Base-by-base conservation (phyloP, 2,888 invertebrate species). In the Alcis repandata region DNA sequence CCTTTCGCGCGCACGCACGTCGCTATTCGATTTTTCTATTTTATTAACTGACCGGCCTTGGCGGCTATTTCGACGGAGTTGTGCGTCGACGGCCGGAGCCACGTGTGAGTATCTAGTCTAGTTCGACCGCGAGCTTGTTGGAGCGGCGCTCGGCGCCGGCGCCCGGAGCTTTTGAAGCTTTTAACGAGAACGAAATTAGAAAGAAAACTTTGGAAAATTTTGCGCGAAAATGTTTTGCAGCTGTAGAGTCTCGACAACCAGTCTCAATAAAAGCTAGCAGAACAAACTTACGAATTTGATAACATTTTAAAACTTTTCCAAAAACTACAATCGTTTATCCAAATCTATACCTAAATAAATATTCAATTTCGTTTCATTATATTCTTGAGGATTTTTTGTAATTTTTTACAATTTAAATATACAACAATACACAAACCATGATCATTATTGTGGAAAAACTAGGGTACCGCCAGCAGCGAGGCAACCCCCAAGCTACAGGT, bases 1-100 rank as follows among this genome's bases (percentile, higher is more conserved):
- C 70, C 56, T 54, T 70, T 68, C 63, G 63, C 62, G 60, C 71
- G 74, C 53, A 72, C 72, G 71, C 63, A 61, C 49, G 15, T 32
- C 63, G 56, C 66, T 65, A 67, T 68, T 66, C 57, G 58, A 49
- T 65, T 72, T 73, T 72, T 68, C 59, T 60, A 69, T 68, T 72
- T 73, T 72, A 78, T 75, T 79, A 82, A 80, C 80, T 69, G 66
- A 59, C 41, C 76, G 84, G 73, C 88, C 87, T 89, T 87, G 85
- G 75, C 79, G 41, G 84, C 83, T 87, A 87, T 88, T 88, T 88
- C 71, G 77, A 86, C 82, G 76, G 74, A 74, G 77, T 73, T 73
- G 75, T 67, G 72, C 74, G 66, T 68, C 67, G 69, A 69, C 63
- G 69, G 70, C 59, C 68, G 64, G 72, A 75, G 68, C 73, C 77